A percentile compares a stretch with the other conserved stretches of the same genome.
These are phyloP conservation scores for Actinia tenebrosa DNA, from an alignment of 64 coral and sea anemone species.

Conservation along the genomic window DNA sequence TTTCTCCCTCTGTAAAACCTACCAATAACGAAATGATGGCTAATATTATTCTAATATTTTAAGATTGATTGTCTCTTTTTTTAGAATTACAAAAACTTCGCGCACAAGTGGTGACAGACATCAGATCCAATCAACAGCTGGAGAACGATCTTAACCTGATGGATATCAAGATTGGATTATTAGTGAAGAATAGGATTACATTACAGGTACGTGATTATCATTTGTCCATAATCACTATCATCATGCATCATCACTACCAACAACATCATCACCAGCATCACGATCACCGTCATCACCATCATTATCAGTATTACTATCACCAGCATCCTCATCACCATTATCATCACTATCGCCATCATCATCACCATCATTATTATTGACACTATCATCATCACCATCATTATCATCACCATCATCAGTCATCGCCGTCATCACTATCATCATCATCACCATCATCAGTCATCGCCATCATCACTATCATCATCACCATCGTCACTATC, in stretches of 20 bases:
- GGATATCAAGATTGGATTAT: conserved; percentile 92
- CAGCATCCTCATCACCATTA: background rate
- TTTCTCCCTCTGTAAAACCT: too few relatives aligned
- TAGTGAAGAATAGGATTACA: conserved; percentile 84
- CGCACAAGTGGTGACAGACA: conserved; percentile 92
- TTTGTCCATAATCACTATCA: background rate
- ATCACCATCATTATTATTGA: background rate
- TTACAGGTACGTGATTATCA: conserved; percentile 33
- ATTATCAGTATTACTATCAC: background rate
- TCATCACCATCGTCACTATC: background rate
- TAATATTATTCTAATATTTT: too few relatives aligned
- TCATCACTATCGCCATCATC: background rate
- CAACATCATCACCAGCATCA: background rate
- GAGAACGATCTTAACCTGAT: conserved; percentile 80
- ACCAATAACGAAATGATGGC: too few relatives aligned
- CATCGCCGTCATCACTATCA: background rate
- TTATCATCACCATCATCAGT: background rate
- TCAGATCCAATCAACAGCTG: conserved; percentile 84
- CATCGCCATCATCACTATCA: background rate
- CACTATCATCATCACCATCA: background rate
- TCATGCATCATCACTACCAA: background rate
- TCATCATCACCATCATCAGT: background rate
- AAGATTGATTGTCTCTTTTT: background rate
- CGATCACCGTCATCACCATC: background rate
- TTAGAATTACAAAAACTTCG: conserved; percentile 83